These are phyloP conservation scores for Coccyzus lansbergi DNA, from an alignment of 2,797 vertebrate species.

Conservation along the genomic window DNA sequence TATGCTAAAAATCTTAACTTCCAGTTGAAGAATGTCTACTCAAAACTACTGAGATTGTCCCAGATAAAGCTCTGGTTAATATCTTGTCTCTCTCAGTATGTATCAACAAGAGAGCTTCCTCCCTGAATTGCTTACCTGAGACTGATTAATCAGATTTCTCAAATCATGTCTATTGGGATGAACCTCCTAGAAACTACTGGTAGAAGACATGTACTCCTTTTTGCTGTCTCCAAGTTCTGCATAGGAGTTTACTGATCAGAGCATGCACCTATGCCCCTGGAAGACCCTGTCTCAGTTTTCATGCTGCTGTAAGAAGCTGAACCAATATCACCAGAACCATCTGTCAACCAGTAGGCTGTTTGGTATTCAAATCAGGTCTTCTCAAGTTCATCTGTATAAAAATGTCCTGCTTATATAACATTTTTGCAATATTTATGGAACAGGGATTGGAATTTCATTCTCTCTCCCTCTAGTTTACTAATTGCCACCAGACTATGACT, in stretches of 20 bases:
- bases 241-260: not conserved
- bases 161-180: fast-evolving
- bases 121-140: not conserved
- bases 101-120: not conserved
- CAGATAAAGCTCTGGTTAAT: not conserved
- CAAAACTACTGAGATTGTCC: not conserved
- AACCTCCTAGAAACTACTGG: not conserved
- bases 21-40: not conserved
- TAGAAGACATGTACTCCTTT: not conserved
- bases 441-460: not conserved
- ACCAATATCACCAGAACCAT: not conserved
- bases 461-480: not conserved
- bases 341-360: not conserved
- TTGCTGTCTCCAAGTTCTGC: not conserved
- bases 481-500: constrained; percentile 6
- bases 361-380: constrained; percentile 18
- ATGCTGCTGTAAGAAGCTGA: not conserved
- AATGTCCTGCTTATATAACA: constrained; percentile 5
- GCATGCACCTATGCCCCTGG: not conserved
- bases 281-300: not conserved
- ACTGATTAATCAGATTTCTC: not conserved
- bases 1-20: not conserved
- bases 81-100: not conserved
- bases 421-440: constrained; percentile 40
- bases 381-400: constrained; percentile 7